Base-by-base conservation (phyloP, 2,797 vertebrate genomes). In the Jordanella pulchra region DNA sequence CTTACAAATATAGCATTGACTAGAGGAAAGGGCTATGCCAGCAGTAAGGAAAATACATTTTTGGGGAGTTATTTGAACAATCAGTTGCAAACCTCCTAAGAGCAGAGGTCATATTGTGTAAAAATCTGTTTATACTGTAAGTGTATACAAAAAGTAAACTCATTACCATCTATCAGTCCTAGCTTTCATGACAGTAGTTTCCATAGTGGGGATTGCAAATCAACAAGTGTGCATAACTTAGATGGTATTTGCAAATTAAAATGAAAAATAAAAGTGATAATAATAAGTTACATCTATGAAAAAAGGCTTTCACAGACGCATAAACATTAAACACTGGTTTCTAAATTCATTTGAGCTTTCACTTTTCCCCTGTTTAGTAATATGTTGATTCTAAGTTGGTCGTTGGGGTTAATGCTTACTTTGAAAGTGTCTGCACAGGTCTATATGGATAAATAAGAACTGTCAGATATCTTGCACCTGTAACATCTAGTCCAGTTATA, bases 41-140 rank as follows among this genome's bases (percentile, higher is more conserved):
- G 58, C 56, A 45, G 65, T 30, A 84, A 82, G 50, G 56, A 69
- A n/a, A 76, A 69, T 66, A 58, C 28, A 51, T 65, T 64, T 50
- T 77, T 79, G 77, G 7, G 56, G 58, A 67, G n/a, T 1, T 0
- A 74, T 79, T 12, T 42, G 48, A 60, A 48, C 60, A 74, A 73
- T 69, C 25, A 69, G 64, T 84, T 75, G 70, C 61, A 69, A 78
- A 67, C 60, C 75, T 77, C 48, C 75, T 76, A 50, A 71, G 78
- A 80, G 71, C 70, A 30, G 60, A 61, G 79, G 76, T 85, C 68
- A 85, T 71, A 63, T 60, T 68, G 67, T 44, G 44, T 54, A 80
- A 56, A 84, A 67, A 72, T 80, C 75, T 74, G 54, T 14, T 28
- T 71, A 15, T 32, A 39, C 74, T 61, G 55, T 28, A 25, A 53